These are phyloP conservation scores for Leucosticte australis DNA, from an alignment of 2,113 vertebrate genomes.

Conservation along the genomic window DNA sequence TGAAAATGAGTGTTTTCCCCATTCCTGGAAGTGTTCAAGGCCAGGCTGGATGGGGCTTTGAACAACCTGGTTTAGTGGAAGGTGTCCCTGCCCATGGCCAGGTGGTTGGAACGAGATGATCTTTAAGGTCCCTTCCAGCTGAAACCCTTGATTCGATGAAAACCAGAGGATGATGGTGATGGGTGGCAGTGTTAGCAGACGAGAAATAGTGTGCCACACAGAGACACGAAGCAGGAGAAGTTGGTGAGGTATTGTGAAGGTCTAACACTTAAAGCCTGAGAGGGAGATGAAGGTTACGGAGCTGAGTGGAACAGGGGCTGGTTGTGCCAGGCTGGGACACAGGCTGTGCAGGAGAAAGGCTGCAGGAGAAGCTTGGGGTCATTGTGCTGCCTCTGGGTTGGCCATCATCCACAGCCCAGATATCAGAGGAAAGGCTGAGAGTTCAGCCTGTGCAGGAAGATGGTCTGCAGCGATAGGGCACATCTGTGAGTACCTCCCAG, in stretches of 20 bases:
- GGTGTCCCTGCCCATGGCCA: not conserved
- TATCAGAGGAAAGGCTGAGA: not conserved
- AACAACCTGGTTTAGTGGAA: not conserved
- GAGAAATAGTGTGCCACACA: not conserved
- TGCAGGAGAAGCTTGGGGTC: not conserved
- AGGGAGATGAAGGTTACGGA: not conserved
- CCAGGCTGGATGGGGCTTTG: not conserved
- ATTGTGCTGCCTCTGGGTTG: fast-evolving
- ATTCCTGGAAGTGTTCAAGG: not conserved
- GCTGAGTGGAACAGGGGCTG: not conserved
- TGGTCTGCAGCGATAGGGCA: not conserved
- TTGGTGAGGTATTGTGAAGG: not conserved
- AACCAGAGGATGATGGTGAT: not conserved
- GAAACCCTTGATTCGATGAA: not conserved
- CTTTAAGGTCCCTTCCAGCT: not conserved
- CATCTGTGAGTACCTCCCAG: not conserved
- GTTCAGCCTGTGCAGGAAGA: not conserved
- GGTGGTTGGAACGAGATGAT: fast-evolving
- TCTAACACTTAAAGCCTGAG: not conserved
- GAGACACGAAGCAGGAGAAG: not conserved
- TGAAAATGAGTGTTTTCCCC: not conserved
- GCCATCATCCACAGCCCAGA: not conserved
- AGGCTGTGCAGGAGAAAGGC: not conserved
- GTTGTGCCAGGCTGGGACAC: not conserved
- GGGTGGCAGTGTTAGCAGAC: not conserved